Evolutionary conservation across 2,797 vertebrate genomes (phyloP), one percentile per base, ranked within the genome.

Genomic region (Limnodromus scolopaceus): DNA sequence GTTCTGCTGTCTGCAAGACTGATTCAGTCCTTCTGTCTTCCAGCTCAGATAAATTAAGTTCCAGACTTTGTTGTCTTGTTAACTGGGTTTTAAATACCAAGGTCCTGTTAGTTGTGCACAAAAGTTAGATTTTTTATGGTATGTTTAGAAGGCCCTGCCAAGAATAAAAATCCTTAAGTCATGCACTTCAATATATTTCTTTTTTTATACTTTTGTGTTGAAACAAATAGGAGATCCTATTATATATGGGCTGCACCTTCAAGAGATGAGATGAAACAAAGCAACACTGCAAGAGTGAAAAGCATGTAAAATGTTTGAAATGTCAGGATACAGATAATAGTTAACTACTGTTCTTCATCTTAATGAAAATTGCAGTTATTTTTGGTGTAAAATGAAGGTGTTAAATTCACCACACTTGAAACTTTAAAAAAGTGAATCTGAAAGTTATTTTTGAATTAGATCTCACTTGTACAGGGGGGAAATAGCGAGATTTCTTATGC

Each of bases 81-180:
- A 93, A 97, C 92, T 55, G n/a, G 30, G 16, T 69, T 96, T 94
- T 72, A 90, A 92, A 92, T 92, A 76, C 57, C 54, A 23, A 66
- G 30, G 34, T 87, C 38, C n/a, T 75, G 38, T 72, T 78, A 63
- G 25, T 8, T 78, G 32, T 92, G 22, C 63, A 63, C 28, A 81
- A 71, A 93, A 74, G 46, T 65, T 70, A 36, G 58, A 51, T 25
- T 58, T 60, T 17, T 66, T 72, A 27, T 49, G 16, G 16, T 80
- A 27, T 11, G 17, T 72, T 81, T 72, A 81, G 39, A 91, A 89
- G 46, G 61, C 30, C 28, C 17, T 72, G 22, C 15, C 60, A 82
- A 61, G 49, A 75, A 36, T 43, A 43, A 77, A 84, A 85, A 15
- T 15, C 54, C 77, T 66, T 41, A 38, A 61, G 41, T 61, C 14